These are phyloP conservation scores for Neuroscelio doddi DNA, from an alignment of 2,888 invertebrate genomes.

Conservation along the genomic window DNA sequence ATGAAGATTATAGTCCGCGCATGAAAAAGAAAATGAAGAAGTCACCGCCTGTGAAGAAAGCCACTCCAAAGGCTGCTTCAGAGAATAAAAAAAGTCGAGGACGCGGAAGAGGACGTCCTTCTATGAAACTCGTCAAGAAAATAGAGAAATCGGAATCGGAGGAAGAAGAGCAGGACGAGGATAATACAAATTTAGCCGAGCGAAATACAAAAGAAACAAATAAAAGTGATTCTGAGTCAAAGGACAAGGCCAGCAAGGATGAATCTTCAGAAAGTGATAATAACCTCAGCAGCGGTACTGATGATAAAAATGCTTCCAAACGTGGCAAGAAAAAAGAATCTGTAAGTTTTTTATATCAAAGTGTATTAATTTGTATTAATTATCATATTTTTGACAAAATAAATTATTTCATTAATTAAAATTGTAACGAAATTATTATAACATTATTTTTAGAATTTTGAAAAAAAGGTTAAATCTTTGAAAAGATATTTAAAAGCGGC, in stretches of 20 bases:
- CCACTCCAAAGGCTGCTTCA: slow-evolving; percentile 39
- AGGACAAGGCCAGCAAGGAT: slow-evolving; percentile 35
- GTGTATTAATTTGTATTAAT: no score
- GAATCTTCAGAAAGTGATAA: slow-evolving; percentile 44
- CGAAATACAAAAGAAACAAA: slow-evolving; percentile 41
- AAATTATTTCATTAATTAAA: slow-evolving; percentile 6
- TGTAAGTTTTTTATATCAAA: neutral
- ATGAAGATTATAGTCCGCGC: slow-evolving; percentile 65
- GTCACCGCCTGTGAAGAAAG: slow-evolving; percentile 45
- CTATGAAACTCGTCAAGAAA: slow-evolving; percentile 42
- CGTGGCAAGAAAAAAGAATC: slow-evolving; percentile 32
- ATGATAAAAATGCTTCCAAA: slow-evolving; percentile 29
- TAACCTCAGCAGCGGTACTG: slow-evolving; percentile 44
- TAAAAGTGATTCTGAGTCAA: slow-evolving; percentile 24
- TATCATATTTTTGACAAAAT: neutral
- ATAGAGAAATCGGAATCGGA: slow-evolving; percentile 38
- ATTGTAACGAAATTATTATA: neutral
- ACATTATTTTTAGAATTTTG: slow-evolving; percentile 47
- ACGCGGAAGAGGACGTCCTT: slow-evolving; percentile 51
- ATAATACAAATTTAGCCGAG: slow-evolving; percentile 28
- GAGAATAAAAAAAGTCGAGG: no score
- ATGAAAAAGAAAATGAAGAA: slow-evolving; percentile 58
- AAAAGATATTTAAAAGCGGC: slow-evolving; percentile 60
- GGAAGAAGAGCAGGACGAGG: slow-evolving; percentile 46
- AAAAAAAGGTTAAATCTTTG: slow-evolving; percentile 53